Percentiles rank a stretch among this genome's conserved stretches.
phyloP scores from a whole-genome alignment of 1,140 invertebrate genomes.

The Muscidifurax raptorellus region DNA sequence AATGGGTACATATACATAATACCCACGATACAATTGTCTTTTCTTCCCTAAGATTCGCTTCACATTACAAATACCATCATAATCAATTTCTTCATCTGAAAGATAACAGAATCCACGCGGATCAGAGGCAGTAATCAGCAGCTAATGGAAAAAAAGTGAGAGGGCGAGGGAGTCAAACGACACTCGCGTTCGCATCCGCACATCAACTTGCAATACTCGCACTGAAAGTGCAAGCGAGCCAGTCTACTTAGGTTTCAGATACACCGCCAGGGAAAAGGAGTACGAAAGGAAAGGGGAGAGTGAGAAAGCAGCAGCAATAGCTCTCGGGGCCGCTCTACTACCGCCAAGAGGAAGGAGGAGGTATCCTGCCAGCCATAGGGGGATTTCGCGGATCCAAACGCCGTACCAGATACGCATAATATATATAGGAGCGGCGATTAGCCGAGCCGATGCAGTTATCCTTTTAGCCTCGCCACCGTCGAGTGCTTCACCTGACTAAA shows the following conservation, averaged over 20 bases:
- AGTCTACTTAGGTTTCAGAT: not conserved
- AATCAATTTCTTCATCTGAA: not conserved
- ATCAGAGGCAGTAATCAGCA: no score
- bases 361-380: not conserved
- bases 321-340: slow-evolving; percentile 5
- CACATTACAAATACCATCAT: not conserved
- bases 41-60: no score
- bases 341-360: not conserved
- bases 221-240: not conserved
- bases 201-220: not conserved
- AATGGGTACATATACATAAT: not conserved
- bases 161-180: not conserved
- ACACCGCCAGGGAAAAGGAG: not conserved
- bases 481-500: not conserved
- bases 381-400: not conserved
- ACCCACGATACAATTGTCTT: not conserved
- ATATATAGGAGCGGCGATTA: slow-evolving; percentile 30
- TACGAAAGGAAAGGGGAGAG: slow-evolving; percentile 3
- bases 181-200: not conserved
- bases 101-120: not conserved
- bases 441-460: slow-evolving; percentile 9
- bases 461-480: not conserved
- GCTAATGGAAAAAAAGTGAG: not conserved
- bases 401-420: not conserved
- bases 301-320: not conserved